Base-by-base conservation (phyloP, 2,888 invertebrate genomes). In the Agrilus cyanescens region DNA sequence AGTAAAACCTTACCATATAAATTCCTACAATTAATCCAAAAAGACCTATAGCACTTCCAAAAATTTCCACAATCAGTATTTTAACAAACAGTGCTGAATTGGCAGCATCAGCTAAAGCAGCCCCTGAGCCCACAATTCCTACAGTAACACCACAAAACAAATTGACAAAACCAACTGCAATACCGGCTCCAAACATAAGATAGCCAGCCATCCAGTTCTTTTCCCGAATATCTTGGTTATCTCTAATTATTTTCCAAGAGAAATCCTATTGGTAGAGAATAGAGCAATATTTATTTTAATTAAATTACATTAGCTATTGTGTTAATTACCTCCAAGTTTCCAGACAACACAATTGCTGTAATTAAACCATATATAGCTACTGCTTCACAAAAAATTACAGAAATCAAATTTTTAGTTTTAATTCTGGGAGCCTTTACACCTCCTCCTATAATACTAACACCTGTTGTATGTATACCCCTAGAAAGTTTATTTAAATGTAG, bases 301-400 rank as follows among this genome's bases (percentile, higher is more conserved):
- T n/a, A n/a, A 38, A 29, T 41, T 20, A 12, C 10, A 31, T 16
- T 15, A 7, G n/a, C 2, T 25, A 14, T 16, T 15, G 13, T 13
- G 16, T 12, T 47, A 4, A 60, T 62, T 49, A 66, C 66, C 48
- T 84, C 84, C 55, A 90, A 69, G 65, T 82, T 78, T 52, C 91
- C 91, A 33, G 90, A 88, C 46, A 98, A 75, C 32, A 98, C 95
- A 63, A 98, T 97, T 37, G 98, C 96, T 58, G 96, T 94, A 60
- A 98, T 98, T 50, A 98, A 76, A 20, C 98, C 98, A 68, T 98
- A 98, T 69, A 98, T 98, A 51, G 98, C 98, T 4, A 98, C 98
- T 52, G 98, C 98, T 72, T 99, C 98, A 66, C 98, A 98, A 75
- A 98, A 98, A 68, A 98, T 98, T 57, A 98, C 95, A 40, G 96